These are phyloP conservation scores for Bagarius yarrelli DNA, from an alignment of 2,113 vertebrate genomes.

Conservation along the genomic window DNA sequence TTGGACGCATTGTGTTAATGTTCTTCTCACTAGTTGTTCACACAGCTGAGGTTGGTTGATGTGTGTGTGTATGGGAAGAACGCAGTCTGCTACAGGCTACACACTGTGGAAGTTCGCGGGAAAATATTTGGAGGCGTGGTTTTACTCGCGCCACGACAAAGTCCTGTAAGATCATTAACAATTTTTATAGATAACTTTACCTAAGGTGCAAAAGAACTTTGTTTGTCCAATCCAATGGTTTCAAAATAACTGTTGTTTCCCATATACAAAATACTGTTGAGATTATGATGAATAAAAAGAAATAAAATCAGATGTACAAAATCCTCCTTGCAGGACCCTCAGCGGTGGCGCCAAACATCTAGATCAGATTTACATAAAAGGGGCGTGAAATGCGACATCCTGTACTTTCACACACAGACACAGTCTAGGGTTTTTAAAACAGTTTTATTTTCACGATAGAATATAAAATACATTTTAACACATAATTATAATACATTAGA, in stretches of 20 bases:
- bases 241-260: rapidly evolving
- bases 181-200: background rate
- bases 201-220: background rate
- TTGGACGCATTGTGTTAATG: conserved; percentile 61
- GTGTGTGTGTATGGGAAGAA: background rate
- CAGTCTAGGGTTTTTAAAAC: background rate
- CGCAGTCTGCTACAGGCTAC: conserved; percentile 28
- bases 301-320: background rate
- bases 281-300: background rate
- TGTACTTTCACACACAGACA: background rate
- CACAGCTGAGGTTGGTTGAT: background rate
- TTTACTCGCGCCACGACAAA: conserved; percentile 62
- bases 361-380: conserved; percentile 59
- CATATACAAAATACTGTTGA: background rate
- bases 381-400: background rate
- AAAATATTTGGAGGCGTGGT: conserved; percentile 40
- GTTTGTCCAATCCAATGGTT: background rate
- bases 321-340: conserved; percentile 54
- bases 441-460: background rate
- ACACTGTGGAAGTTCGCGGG: conserved; percentile 48
- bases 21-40: background rate
- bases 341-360: conserved; percentile 66
- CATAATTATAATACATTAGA: no score
- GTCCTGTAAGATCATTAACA: conserved; percentile 65
- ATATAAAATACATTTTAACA: background rate